These are phyloP conservation scores for Lamellibrachia satsuma DNA, from an alignment of 2,888 invertebrate genomes.

Conservation along the genomic window DNA sequence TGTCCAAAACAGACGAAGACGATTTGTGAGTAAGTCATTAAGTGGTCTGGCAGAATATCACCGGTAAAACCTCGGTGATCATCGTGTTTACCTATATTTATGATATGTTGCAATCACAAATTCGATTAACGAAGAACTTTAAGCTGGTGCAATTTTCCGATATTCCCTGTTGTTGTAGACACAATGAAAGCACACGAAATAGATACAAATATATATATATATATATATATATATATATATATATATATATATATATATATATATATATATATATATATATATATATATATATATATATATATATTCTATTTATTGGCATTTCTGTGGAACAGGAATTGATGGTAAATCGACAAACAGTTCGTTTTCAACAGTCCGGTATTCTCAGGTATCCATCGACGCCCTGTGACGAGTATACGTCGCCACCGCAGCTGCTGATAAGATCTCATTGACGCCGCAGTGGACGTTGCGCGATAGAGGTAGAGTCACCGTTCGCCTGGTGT, in stretches of 20 bases:
- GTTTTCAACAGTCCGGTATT: not conserved
- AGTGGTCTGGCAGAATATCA: not conserved
- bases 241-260: not conserved
- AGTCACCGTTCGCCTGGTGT: not conserved
- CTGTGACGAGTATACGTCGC: not conserved
- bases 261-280: no score
- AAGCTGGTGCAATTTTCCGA: not conserved
- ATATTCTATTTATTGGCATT: not conserved
- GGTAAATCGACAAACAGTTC: conserved; percentile 12
- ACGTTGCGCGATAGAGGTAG: not conserved
- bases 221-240: no score
- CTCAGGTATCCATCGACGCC: not conserved
- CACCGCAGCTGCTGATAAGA: not conserved
- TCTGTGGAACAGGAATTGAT: not conserved
- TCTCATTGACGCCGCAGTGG: not conserved
- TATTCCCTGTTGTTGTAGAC: not conserved
- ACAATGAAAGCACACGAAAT: not conserved
- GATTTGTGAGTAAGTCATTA: not conserved
- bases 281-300: not conserved
- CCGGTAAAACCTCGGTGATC: not conserved
- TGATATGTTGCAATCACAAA: not conserved
- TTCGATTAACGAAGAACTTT: not conserved
- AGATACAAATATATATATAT: not conserved
- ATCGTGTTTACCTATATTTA: no score
- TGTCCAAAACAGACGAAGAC: not conserved